Conservation (phyloP, 2,113 vertebrate genomes). For the Sylvicapra grimmia region DNA sequence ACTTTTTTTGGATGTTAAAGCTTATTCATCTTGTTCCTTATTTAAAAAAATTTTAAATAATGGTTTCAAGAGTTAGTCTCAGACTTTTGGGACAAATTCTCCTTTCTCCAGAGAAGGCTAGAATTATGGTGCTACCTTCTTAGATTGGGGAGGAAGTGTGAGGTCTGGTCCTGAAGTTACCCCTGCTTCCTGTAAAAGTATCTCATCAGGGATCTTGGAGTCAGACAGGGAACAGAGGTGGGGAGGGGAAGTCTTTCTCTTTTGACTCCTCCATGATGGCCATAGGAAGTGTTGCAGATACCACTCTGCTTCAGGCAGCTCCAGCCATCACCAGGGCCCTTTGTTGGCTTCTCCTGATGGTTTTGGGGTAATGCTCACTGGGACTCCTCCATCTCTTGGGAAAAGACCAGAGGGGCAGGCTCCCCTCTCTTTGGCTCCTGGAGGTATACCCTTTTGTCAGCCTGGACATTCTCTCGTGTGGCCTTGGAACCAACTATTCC, state of each 20-base stretch:
- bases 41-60: neutral
- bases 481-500: neutral
- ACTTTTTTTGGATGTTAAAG: neutral
- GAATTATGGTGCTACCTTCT: neutral
- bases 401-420: neutral
- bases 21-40: neutral
- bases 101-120: neutral
- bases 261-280: neutral
- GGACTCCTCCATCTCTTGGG: neutral
- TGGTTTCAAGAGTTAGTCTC: neutral
- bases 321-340: neutral
- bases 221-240: neutral
- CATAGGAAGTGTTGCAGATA: neutral
- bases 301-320: neutral
- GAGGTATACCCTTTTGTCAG: neutral
- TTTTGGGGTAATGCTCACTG: neutral
- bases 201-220: neutral
- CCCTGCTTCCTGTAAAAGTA: neutral
- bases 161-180: neutral
- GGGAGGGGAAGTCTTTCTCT: neutral
- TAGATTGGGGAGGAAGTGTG: neutral
- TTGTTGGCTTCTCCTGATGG: neutral
- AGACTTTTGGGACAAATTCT: neutral
- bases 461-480: neutral
- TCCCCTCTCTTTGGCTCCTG: neutral